Base-by-base conservation (phyloP, 2,113 vertebrate genomes). In the Eulemur macaco region DNA sequence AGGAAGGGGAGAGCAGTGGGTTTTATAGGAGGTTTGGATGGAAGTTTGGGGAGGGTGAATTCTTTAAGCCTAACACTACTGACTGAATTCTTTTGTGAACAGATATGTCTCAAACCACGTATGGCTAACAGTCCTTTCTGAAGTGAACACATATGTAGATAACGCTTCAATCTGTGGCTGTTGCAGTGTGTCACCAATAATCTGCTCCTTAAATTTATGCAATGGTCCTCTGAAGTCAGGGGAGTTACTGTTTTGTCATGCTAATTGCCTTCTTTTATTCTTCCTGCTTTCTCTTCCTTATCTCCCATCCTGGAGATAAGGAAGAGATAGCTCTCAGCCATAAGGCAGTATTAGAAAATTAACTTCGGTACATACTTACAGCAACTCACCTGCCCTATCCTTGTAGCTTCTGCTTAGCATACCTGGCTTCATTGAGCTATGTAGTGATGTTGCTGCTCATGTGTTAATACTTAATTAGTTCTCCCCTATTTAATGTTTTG, bases 361-460 rank as follows among this genome's bases (percentile, higher is more conserved):
- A 52, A 27, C 8, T 29, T 37, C 7, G 34, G 23, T 21, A 39
- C 9, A 17, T 21, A 54, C n/a, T 15, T 69, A 5, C 9, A 34
- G 8, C 18, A 68, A 45, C 18, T 4, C 3, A 20, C 9, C n/a
- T 34, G 20, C 8, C 60, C 4, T 8, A 80, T 84, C 31, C 13
- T 37, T 45, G 21, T 14, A 56, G 34, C 25, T 76, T 85, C 71
- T 89, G 47, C 78, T 17, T 29, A 42, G 27, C 9, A 50, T 29
- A 10, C 8, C 20, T 31, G 5, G 5, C 37, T 82, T 50, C 42
- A 37, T 4, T 94, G 63, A 78, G 66, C 60, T 20, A 77, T 25
- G 25, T 1, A n/a, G 2, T 13, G 31, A 34, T 42, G 9, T 15
- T 2, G 10, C 17, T 39, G 14, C 20, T 63, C 5, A 20, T 6